phyloP scores from a whole-genome alignment of 2,113 vertebrate species.

The Gymnorhina tibicen region DNA sequence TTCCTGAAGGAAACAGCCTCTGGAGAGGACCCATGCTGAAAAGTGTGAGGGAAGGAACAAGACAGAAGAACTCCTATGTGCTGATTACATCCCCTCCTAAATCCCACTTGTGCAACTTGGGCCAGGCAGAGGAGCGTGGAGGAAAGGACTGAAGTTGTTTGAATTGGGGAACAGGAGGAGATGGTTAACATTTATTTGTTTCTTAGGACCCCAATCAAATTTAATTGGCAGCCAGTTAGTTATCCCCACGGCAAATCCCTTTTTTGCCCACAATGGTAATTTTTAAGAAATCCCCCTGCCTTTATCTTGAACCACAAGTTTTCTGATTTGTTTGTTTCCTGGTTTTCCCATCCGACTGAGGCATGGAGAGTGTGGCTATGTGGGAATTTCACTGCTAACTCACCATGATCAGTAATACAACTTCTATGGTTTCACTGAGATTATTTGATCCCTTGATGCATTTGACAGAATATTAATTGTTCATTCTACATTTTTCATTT shows the following conservation, averaged over 20 bases:
- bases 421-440: background rate
- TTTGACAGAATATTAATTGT: background rate
- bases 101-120: background rate
- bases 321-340: background rate
- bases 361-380: background rate
- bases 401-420: background rate
- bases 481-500: background rate
- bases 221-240: background rate
- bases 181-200: background rate
- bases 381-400: background rate
- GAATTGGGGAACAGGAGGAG: accelerated
- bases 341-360: background rate
- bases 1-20: background rate
- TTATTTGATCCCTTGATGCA: background rate
- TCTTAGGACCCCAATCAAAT: background rate
- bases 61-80: background rate
- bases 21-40: background rate
- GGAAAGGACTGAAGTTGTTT: background rate
- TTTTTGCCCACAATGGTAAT: background rate
- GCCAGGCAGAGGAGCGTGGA: background rate
- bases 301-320: background rate
- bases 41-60: background rate
- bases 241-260: background rate
- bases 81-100: background rate
- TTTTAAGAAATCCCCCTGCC: background rate